Conservation (phyloP, 2,113 vertebrate species). For the Hystrix brachyura region DNA sequence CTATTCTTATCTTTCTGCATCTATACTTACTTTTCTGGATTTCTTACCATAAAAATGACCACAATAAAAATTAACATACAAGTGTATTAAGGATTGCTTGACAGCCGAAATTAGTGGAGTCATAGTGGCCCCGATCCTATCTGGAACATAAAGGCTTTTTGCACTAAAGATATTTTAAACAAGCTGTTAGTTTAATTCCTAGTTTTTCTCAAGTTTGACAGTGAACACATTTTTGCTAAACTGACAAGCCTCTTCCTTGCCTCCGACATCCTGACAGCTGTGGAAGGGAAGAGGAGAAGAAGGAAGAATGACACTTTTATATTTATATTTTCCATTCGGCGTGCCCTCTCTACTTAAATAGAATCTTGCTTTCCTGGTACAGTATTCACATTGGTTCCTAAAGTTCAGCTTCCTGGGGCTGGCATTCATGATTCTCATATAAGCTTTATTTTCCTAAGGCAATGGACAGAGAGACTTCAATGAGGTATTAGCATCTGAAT, state of each 20-base stretch:
- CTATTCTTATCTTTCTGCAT: not conserved
- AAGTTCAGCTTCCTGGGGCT: constrained; percentile 73
- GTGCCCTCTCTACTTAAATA: constrained; percentile 57
- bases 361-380: constrained; percentile 55
- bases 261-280: not conserved
- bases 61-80: not conserved
- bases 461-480: constrained; percentile 54
- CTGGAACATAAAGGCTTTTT: not conserved
- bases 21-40: not conserved
- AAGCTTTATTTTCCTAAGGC: constrained; percentile 54
- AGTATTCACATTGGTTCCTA: constrained; percentile 52
- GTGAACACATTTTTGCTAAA: constrained; percentile 34
- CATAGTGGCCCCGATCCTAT: not conserved
- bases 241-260: not conserved
- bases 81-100: not conserved
- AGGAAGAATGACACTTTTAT: constrained; percentile 37
- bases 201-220: constrained; percentile 51
- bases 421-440: constrained; percentile 48
- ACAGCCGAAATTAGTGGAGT: not conserved
- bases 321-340: constrained; percentile 56
- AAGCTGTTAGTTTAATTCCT: not conserved
- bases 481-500: constrained; percentile 73
- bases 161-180: not conserved
- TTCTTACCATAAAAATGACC: not conserved
- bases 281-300: not conserved